Evolutionary conservation across 2,888 invertebrate genomes (phyloP).

Genomic region (Oscheius onirici): DNA sequence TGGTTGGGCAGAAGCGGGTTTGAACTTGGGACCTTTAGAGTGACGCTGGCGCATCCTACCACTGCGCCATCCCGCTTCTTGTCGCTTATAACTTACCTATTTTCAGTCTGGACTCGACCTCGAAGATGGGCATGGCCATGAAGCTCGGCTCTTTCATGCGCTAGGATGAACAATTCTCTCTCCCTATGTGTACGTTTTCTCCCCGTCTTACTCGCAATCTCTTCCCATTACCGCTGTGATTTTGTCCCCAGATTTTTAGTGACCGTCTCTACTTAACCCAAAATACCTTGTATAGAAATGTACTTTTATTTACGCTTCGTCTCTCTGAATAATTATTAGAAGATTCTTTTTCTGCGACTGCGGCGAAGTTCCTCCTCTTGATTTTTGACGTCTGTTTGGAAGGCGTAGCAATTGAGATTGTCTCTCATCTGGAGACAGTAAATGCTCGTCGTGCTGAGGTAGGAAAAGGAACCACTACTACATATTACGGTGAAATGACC

Average conservation of each 20-base stretch:
- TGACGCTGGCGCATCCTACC: no score
- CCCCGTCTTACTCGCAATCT: neutral
- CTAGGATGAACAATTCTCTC: no score
- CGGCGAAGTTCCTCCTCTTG: neutral
- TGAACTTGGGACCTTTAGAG: no score
- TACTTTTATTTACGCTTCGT: neutral
- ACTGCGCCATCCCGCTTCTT: no score
- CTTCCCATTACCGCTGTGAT: neutral
- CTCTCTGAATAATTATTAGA: neutral
- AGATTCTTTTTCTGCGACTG: neutral
- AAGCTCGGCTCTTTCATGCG: slow-evolving; percentile 47
- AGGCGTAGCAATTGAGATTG: slow-evolving; percentile 21
- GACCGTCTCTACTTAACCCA: neutral
- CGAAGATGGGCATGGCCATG: slow-evolving; percentile 53
- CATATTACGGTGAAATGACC: slow-evolving; percentile 15
- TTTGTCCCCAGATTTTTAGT: neutral
- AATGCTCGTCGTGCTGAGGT: slow-evolving; percentile 1
- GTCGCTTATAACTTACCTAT: no score
- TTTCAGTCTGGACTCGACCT: slow-evolving; percentile 49
- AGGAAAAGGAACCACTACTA: neutral
- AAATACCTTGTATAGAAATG: neutral
- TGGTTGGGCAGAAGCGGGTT: no score
- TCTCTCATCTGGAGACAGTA: slow-evolving; percentile 1
- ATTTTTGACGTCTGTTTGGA: neutral
- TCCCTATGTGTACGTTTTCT: no score